Conservation (phyloP, 1,140 invertebrate species). For the Drosophila carrolli region DNA sequence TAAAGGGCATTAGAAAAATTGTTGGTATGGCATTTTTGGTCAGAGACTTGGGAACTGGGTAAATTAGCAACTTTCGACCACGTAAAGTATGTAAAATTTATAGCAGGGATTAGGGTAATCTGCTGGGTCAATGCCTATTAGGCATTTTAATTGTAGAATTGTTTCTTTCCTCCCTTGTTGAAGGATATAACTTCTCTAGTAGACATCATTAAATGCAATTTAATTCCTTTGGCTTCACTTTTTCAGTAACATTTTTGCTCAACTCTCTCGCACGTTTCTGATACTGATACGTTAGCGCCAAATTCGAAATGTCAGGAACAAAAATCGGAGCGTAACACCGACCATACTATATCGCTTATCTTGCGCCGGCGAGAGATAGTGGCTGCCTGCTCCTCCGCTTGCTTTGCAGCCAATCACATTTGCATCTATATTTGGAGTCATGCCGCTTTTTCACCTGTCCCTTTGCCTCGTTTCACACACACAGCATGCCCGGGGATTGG, state of each 20-base stretch:
- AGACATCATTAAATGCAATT: too few species aligned
- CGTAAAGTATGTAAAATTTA: too few species aligned
- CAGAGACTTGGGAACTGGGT: too few species aligned
- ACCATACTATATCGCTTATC: constrained; percentile 25
- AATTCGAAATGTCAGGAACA: constrained; percentile 49
- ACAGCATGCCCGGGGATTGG: constrained; percentile 29
- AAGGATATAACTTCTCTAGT: too few species aligned
- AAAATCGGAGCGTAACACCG: constrained; percentile 20
- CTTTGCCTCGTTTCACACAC: constrained; percentile 11
- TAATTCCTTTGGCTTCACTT: background rate
- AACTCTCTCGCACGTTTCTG: constrained; percentile 10
- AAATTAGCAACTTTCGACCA: too few species aligned
- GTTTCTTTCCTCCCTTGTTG: too few species aligned
- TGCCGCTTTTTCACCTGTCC: constrained; percentile 23
- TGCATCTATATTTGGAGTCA: constrained; percentile 19
- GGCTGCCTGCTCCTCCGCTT: constrained; percentile 18
- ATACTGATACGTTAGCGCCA: constrained; percentile 26
- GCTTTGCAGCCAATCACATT: constrained; percentile 6
- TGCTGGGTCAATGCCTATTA: too few species aligned
- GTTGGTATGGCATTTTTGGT: too few species aligned
- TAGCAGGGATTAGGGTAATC: too few species aligned
- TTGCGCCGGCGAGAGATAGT: constrained; percentile 27
- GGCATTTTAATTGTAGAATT: too few species aligned
- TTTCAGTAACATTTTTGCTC: constrained; percentile 1
- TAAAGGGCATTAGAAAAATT: too few species aligned